These are phyloP conservation scores for Cepphus grylle DNA, from an alignment of 2,113 vertebrate genomes.

Conservation along the genomic window DNA sequence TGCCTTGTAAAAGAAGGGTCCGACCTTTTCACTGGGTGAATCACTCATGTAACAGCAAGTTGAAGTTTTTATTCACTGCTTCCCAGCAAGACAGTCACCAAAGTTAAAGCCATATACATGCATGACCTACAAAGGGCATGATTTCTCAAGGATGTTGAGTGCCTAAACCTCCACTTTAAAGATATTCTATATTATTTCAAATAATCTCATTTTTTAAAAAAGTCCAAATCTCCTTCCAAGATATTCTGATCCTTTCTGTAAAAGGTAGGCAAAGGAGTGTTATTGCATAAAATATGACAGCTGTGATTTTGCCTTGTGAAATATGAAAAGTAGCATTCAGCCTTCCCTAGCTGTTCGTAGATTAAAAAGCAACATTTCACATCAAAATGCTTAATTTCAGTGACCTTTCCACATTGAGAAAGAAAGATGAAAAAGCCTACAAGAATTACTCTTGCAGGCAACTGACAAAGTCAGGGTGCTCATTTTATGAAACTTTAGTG, in stretches of 20 bases:
- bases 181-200: neutral
- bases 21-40: neutral
- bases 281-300: neutral
- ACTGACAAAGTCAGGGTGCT: neutral
- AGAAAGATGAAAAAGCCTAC: neutral
- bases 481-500: neutral
- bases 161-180: neutral
- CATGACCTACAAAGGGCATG: neutral
- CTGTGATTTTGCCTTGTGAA: neutral
- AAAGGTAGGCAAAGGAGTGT: neutral
- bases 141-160: neutral
- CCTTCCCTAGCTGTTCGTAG: neutral
- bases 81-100: neutral
- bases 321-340: neutral
- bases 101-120: neutral
- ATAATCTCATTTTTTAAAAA: neutral
- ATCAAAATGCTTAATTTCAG: constrained; percentile 15
- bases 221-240: neutral
- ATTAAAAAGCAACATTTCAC: neutral
- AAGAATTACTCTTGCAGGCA: neutral
- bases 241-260: neutral
- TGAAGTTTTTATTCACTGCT: neutral
- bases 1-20: neutral
- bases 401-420: neutral
- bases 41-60: neutral